Evolutionary conservation across 2,113 vertebrate species (phyloP).

Genomic region (Euleptes europaea): DNA sequence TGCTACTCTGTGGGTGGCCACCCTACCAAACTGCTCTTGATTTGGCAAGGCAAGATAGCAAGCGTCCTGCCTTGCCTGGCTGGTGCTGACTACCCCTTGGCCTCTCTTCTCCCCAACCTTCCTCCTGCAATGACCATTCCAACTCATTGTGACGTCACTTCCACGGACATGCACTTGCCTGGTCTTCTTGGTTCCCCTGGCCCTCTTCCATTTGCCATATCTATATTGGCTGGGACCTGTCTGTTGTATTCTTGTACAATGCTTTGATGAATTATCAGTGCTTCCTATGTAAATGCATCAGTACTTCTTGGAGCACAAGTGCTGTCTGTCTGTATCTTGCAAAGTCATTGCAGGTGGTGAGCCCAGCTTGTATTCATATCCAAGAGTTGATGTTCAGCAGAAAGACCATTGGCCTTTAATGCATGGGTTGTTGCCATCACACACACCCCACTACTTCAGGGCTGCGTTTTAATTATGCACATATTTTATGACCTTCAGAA

Average conservation of each 20-base stretch:
- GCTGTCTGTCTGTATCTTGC: constrained; percentile 34
- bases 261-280: not conserved
- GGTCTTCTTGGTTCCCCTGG: not conserved
- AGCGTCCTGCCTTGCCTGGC: not conserved
- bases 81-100: not conserved
- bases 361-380: not conserved
- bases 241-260: not conserved
- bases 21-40: no score
- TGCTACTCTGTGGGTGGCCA: no score
- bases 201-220: not conserved
- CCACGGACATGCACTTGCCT: no score
- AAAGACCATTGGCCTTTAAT: no score
- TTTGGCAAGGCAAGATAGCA: not conserved
- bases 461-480: no score
- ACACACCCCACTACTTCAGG: no score
- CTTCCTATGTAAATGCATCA: not conserved
- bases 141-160: no score
- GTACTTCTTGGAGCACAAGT: no score
- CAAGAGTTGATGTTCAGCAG: constrained; percentile 51
- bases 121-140: not conserved
- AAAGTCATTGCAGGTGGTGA: not conserved
- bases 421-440: no score
- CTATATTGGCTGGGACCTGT: not conserved
- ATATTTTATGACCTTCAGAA: no score
- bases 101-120: not conserved